Evolutionary conservation across 2,113 vertebrate genomes (phyloP).

Genomic region (Eonycteris spelaea): DNA sequence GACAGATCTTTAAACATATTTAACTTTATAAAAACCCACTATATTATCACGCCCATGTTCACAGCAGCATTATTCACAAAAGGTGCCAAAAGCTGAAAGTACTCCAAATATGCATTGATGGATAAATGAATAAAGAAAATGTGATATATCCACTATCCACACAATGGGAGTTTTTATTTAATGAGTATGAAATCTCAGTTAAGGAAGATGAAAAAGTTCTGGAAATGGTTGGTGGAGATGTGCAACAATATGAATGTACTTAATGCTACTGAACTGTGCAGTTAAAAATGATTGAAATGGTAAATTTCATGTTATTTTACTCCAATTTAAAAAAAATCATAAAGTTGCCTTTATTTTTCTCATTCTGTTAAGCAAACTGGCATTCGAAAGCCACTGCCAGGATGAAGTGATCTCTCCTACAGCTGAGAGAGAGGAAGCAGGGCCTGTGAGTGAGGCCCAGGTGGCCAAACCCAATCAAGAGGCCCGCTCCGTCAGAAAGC

Average conservation of each 20-base stretch:
- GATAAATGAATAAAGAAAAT: background rate
- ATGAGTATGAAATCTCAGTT: background rate
- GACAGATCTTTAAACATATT: background rate
- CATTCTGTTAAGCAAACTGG: background rate
- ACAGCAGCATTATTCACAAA: background rate
- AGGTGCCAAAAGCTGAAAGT: background rate
- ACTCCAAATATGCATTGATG: background rate
- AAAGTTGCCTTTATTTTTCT: background rate
- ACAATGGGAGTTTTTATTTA: background rate
- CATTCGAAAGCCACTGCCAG: background rate
- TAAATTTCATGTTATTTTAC: background rate
- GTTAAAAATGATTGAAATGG: background rate
- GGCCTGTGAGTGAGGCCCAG: background rate
- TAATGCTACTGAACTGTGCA: background rate
- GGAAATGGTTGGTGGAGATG: background rate
- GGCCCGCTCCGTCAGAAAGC: background rate
- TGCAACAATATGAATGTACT: background rate
- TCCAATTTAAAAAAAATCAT: background rate
- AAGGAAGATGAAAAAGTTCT: background rate
- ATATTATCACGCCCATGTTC: background rate
- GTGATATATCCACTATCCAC: background rate
- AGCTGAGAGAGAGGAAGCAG: background rate
- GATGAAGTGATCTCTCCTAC: accelerated
- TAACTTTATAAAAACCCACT: background rate
- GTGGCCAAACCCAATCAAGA: background rate